Evolutionary conservation across 2,113 vertebrate species (phyloP), one percentile per base, ranked within the genome.

Genomic region (Malurus elegans): DNA sequence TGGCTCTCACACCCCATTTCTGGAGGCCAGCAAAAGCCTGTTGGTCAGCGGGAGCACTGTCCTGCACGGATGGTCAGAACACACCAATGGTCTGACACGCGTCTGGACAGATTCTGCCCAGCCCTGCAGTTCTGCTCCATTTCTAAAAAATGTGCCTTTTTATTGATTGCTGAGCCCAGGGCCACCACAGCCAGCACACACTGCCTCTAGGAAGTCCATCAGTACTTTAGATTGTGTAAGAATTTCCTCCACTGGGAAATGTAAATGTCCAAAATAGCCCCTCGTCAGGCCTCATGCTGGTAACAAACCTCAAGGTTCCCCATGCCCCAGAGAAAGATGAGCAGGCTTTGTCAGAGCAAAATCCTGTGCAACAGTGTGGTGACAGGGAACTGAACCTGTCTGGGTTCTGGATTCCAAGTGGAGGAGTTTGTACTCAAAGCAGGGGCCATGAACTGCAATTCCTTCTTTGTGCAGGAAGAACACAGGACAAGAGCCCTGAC

Each of bases 261-360:
- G 20, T 15, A 75, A 74, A 18, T 18, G 8, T 34, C 72, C 4
- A 2, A 64, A 79, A 51, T 8, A 54, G 7, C 70, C 38, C 47
- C 7, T 32, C 1, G 0, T 28, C 8, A 1, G 26, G 38, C 18
- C 18, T 44, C 21, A 0, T 32, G 9, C 6, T 5, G 31, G 83
- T 38, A 76, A 32, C 66, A 36, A 84, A 31, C 60, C 21, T 18
- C 48, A 10, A 19, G 54, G 36, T 45, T 56, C 48, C 53, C 45
- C 13, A 3, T 26, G 60, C 56, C 81, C 58, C 45, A 24, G 38
- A 54, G 58, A 18, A 18, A 20, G 74, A 38, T 5, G 15, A 42
- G 20, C 32, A 56, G 34, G 47, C 32, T 62, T 56, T 56, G 36
- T 53, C 15, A 32, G 28, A 60, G 54, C 34, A 40, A 71, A 53